Evolutionary conservation across 2,113 vertebrate species (phyloP), one percentile per base, ranked within the genome.

Genomic region (Mormoops blainvillei): DNA sequence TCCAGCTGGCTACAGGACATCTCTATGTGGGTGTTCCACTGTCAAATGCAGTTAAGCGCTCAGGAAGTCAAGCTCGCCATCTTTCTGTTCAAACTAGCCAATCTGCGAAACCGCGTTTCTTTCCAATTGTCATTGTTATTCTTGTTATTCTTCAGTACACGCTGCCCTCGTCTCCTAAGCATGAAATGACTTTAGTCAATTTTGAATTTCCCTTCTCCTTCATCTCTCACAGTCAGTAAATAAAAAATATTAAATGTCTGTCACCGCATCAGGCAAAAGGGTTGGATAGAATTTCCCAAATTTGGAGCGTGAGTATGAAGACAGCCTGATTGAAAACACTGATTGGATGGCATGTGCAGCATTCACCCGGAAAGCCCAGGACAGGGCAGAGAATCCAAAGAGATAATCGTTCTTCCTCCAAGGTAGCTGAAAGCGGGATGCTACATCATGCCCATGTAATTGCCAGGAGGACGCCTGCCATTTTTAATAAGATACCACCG

Each of bases 21-120:
- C 71, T 89, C 97, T 78, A 97, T 0, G 96, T 97, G 97, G 97
- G 96, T 83, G 97, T 97, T 91, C 86, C 94, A 89, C 96, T 94
- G 93, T 92, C 97, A 65, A 93, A 71, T 91, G 94, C 95, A 96
- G 95, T 97, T 94, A 95, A 94, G 92, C 56, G 36, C 91, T 28
- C 95, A 24, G 93, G 86, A 82, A 93, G 88, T 68, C 95, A 87
- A 89, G 50, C 91, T 97, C 85, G 43, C 93, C 91, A 78, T 50
- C 85, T 91, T 94, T 96, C 77, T 88, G 94, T 86, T 94, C 76
- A 67, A 91, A 88, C 97, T 63, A 96, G 88, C 77, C 82, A 41
- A 93, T 56, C 88, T 91, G 91, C 84, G 91, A 38, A 63, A 77
- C 85, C 91, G 41, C 0, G 33, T 67, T 38, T 63, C 88, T 78